Evolutionary conservation across 2,888 invertebrate species (phyloP).

Genomic region (Lutraria lutraria): DNA sequence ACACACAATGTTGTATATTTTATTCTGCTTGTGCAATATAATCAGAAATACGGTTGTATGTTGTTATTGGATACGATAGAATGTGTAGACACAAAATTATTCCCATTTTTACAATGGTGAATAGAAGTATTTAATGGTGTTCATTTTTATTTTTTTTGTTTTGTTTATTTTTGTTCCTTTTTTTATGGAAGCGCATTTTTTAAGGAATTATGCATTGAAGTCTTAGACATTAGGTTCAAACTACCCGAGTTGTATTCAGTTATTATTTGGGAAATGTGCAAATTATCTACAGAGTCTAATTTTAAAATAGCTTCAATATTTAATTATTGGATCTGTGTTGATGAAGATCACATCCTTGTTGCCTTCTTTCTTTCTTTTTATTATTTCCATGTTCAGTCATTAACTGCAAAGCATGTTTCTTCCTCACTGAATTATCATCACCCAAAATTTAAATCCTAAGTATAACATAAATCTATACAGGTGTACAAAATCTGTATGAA

Average conservation of each 20-base stretch:
- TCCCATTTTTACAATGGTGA: slow-evolving; percentile 6
- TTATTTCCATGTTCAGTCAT: not conserved
- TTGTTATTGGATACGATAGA: not conserved
- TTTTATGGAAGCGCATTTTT: not conserved
- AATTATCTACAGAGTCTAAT: not conserved
- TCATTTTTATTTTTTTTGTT: slow-evolving; percentile 16
- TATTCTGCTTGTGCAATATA: slow-evolving; percentile 58
- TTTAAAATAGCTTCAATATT: not conserved
- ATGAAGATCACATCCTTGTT: not conserved
- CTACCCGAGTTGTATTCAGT: not conserved
- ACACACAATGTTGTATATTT: slow-evolving; percentile 38
- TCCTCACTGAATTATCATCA: not conserved
- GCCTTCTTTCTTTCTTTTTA: not conserved
- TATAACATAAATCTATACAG: not conserved
- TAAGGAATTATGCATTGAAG: not conserved
- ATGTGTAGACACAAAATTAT: not conserved
- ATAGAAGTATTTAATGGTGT: slow-evolving; percentile 6
- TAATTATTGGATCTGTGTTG: not conserved
- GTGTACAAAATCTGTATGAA: not conserved
- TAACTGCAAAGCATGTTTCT: not conserved
- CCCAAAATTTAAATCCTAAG: not conserved
- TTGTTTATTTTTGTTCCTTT: not conserved
- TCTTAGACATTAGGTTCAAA: not conserved
- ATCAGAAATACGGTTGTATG: slow-evolving; percentile 52
- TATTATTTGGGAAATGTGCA: slow-evolving; percentile 8